Percentiles rank a stretch among this genome's conserved stretches.
phyloP scores from a whole-genome alignment of 1,140 invertebrate species.

The Drosophila cardini region DNA sequence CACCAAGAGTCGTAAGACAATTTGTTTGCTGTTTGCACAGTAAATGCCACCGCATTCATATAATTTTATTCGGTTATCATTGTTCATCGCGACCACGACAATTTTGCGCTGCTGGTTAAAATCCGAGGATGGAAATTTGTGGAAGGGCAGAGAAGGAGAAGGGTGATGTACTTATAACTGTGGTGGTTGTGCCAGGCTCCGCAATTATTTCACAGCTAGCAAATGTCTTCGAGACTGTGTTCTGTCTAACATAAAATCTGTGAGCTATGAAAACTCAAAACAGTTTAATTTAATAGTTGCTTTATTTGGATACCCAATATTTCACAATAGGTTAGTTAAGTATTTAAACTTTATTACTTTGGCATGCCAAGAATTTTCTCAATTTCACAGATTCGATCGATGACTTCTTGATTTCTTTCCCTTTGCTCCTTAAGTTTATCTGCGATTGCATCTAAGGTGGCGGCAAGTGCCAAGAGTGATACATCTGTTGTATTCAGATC shows the following conservation, averaged over 20 bases:
- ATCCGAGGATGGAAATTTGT: too few species aligned
- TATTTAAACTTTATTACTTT: constrained; percentile 18
- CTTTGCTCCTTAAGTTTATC: constrained; percentile 64
- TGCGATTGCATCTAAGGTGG: constrained; percentile 63
- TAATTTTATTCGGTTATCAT: constrained; percentile 41
- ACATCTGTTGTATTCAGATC: constrained; percentile 62
- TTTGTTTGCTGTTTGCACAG: constrained; percentile 19
- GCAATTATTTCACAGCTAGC: too few species aligned
- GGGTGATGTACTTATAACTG: too few species aligned
- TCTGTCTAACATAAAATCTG: too few species aligned
- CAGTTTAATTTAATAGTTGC: constrained; percentile 3
- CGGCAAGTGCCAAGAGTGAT: constrained; percentile 61
- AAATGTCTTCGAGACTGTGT: too few species aligned
- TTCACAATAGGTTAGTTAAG: not conserved
- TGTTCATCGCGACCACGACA: constrained; percentile 49
- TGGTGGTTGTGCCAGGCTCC: too few species aligned
- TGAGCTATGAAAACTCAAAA: too few species aligned
- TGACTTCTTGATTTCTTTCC: constrained; percentile 58
- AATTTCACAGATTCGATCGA: constrained; percentile 70
- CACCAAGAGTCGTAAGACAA: not conserved
- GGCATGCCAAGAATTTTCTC: constrained; percentile 64
- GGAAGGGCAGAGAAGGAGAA: too few species aligned
- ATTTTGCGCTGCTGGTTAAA: constrained; percentile 47
- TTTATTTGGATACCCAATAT: not conserved
- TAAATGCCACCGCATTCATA: constrained; percentile 26